These are phyloP conservation scores for Ptilorrhoa leucosticta DNA, from an alignment of 2,113 vertebrate genomes.

Conservation along the genomic window DNA sequence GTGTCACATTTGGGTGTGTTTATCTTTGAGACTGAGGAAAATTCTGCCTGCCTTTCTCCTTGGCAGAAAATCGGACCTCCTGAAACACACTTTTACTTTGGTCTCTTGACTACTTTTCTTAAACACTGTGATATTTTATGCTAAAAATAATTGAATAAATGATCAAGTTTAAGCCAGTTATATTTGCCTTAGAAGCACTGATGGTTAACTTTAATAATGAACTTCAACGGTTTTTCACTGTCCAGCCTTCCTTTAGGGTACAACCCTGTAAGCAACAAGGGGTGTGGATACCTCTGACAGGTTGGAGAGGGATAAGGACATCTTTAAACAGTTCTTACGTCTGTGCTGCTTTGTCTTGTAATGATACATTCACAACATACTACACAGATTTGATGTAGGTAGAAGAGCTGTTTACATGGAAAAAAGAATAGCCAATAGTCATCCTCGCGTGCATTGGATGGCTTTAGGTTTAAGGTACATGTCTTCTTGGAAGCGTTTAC, in stretches of 20 bases:
- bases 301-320: neutral
- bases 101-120: neutral
- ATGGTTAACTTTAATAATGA: neutral
- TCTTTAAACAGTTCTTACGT: neutral
- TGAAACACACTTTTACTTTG: neutral
- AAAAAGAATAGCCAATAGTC: accelerated
- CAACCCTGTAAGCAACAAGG: neutral
- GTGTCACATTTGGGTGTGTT: accelerated
- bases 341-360: neutral
- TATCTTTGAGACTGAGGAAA: neutral
- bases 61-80: neutral
- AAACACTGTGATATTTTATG: neutral
- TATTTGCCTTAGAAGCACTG: neutral
- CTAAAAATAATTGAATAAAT: neutral
- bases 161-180: neutral
- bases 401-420: neutral
- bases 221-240: neutral
- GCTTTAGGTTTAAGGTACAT: neutral
- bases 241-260: neutral
- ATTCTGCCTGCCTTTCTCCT: neutral
- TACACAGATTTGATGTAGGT: neutral
- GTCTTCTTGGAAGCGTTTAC: neutral
- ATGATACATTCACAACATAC: neutral
- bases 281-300: neutral
- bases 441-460: accelerated